Base-by-base conservation (phyloP, 2,113 vertebrate species). In the Cyanoliseus patagonus region DNA sequence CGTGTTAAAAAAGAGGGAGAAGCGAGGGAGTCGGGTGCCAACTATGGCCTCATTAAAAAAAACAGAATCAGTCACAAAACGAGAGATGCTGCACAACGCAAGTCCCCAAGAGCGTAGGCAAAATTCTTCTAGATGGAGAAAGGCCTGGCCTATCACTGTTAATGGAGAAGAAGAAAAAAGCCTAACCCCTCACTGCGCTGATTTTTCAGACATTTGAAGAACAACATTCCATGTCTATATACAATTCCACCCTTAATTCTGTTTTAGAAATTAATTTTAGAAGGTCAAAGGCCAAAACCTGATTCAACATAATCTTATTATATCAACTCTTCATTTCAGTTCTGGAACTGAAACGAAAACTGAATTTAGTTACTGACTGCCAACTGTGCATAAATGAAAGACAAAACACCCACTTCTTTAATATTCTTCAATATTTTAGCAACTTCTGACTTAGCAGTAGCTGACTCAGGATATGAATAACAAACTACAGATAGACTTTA, bases 351-450 rank as follows among this genome's bases (percentile, higher is more conserved):
- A 87, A 95, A 72, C 14, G 17, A 82, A 88, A 91, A 70, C n/a
- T 74, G 53, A 33, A 86, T 83, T 90, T 81, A 69, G 86, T 53
- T 93, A 93, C 76, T 73, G 53, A 62, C 41, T 83, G 91, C 13
- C 55, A 76, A 78, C 25, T 30, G n/a, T 42, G 37, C 63, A 81
- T 11, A 93, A 93, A 78, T 6, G 15, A 80, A 92, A 90, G 72
- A 80, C 1, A 1, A 30, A 93, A 88, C 55, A 84, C 18, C 22
- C 68, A 84, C 13, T 79, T 77, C 31, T 75, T 66, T 31, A 90
- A 88, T 77, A 93, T 51, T 80, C 64, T 80, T 85, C 67, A 90
- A 20, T 69, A 80, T 88, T 95, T 83, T 94, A 63, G 49, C 51
- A 70, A 67, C 68, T 83, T 86, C 49, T 59, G 46, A 86, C 55